phyloP scores from a whole-genome alignment of 2,797 vertebrate species.

The Microctenopoma stevenorrisi region DNA sequence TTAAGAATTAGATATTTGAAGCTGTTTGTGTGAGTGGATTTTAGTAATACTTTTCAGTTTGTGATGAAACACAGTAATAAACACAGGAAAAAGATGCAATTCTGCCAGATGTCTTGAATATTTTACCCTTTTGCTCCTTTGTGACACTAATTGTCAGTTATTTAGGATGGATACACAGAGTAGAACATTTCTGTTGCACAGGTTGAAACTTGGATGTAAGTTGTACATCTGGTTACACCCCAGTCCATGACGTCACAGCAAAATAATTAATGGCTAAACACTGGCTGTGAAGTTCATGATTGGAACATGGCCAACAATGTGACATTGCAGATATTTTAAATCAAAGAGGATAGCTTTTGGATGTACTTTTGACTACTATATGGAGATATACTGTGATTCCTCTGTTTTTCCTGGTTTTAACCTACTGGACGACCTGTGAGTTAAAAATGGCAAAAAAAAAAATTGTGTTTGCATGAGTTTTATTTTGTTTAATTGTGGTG shows the following conservation, averaged over 20 bases:
- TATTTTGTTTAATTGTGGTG: slow-evolving; percentile 24
- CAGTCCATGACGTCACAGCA: background rate
- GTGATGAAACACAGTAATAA: slow-evolving; percentile 8
- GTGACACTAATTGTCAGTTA: background rate
- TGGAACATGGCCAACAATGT: background rate
- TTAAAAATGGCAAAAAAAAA: background rate
- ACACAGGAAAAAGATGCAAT: slow-evolving; percentile 5
- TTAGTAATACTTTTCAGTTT: slow-evolving; percentile 29
- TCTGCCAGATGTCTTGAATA: background rate
- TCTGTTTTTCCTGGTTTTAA: slow-evolving; percentile 5
- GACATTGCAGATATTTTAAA: background rate
- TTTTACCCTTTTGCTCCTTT: background rate
- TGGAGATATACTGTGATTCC: slow-evolving; percentile 13
- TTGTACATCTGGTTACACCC: background rate
- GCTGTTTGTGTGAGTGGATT: slow-evolving; percentile 7
- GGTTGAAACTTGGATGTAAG: background rate
- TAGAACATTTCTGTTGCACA: slow-evolving; percentile 10
- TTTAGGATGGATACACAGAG: background rate
- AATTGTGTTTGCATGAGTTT: slow-evolving; percentile 59
- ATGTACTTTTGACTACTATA: slow-evolving; percentile 4
- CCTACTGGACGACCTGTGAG: slow-evolving; percentile 7
- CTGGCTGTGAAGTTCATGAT: background rate
- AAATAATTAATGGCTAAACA: background rate
- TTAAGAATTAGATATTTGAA: slow-evolving; percentile 21
- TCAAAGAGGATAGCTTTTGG: background rate